Conservation (phyloP, 2,113 vertebrate species). For the Emydura subglobosa region DNA sequence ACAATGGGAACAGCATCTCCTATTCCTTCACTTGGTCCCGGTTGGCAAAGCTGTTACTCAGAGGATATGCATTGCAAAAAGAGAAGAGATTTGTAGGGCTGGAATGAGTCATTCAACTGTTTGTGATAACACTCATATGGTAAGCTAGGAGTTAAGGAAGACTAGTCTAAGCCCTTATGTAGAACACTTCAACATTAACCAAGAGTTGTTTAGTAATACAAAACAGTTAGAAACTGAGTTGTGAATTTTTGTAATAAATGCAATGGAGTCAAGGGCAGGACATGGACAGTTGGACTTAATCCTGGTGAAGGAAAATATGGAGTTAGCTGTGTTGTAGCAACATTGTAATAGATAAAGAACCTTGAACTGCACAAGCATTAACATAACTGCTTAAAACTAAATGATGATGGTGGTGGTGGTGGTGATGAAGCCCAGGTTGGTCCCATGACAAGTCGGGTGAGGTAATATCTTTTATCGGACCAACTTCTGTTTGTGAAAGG, state of each 20-base stretch:
- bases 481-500: not conserved
- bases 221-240: not conserved
- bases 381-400: not conserved
- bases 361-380: not conserved
- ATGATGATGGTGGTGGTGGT: not conserved
- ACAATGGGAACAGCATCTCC: slow-evolving; percentile 74
- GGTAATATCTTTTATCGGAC: not conserved
- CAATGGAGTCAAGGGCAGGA: not conserved
- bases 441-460: not conserved
- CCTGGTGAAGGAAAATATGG: not conserved
- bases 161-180: not conserved
- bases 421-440: too few relatives aligned
- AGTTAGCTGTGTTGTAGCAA: not conserved
- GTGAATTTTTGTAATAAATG: not conserved
- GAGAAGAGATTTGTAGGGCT: slow-evolving; percentile 34
- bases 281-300: not conserved
- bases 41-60: slow-evolving; percentile 60
- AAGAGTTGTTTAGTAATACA: not conserved
- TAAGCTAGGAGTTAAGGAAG: slow-evolving; percentile 4
- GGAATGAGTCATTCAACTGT: slow-evolving; percentile 34
- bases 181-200: not conserved
- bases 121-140: slow-evolving; percentile 17
- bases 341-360: not conserved
- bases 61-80: slow-evolving; percentile 47
- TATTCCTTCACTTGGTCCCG: slow-evolving; percentile 59